Conservation (phyloP, 2,888 invertebrate genomes). For the Hermaeophaga mercurialis region DNA sequence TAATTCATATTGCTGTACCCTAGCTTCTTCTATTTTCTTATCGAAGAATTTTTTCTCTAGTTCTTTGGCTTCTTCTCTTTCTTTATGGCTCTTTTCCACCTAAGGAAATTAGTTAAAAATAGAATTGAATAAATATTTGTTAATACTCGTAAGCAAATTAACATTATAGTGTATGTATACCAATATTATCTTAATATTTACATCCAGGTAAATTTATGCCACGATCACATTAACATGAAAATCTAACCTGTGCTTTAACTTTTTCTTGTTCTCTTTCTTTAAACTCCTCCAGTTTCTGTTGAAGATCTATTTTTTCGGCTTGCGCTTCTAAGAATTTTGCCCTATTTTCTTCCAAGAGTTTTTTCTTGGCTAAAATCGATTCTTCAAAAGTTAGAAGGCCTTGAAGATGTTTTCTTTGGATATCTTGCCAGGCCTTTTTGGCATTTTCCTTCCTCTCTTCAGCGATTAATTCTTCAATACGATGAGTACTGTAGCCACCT, state of each 20-base stretch:
- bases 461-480: constrained; percentile 58
- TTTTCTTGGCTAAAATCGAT: constrained; percentile 63
- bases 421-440: constrained; percentile 60
- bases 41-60: constrained; percentile 61
- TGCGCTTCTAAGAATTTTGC: constrained; percentile 60
- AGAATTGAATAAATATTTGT: no score
- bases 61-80: constrained; percentile 60
- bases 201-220: neutral
- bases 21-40: constrained; percentile 60
- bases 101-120: neutral
- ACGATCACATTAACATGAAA: neutral
- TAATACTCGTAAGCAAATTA: no score
- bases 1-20: constrained; percentile 61
- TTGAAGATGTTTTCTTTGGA: constrained; percentile 65
- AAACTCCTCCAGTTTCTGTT: constrained; percentile 62
- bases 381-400: constrained; percentile 66
- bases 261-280: constrained; percentile 59
- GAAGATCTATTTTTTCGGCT: constrained; percentile 60
- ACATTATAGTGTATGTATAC: no score
- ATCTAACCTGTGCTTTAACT: constrained; percentile 53
- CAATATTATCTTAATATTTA: no score
- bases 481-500: constrained; percentile 57
- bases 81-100: constrained; percentile 59
- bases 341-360: constrained; percentile 59
- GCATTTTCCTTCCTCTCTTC: constrained; percentile 59